A percentile compares a stretch with the other conserved stretches of the same genome.
Conservation (phyloP, 2,113 vertebrate genomes). For the Triplophysa siluroides region DNA sequence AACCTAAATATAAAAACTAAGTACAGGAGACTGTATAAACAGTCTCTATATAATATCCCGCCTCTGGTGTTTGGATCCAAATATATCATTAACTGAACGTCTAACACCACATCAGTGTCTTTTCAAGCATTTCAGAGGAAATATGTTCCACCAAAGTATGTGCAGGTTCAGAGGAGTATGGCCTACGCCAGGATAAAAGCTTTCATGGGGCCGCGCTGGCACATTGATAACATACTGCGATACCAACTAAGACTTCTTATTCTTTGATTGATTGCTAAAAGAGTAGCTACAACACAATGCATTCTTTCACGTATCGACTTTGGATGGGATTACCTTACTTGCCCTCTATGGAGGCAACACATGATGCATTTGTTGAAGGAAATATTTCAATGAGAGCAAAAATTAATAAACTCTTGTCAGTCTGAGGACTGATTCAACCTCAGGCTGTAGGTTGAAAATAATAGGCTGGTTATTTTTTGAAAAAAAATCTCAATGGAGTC, state of each 20-base stretch:
- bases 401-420: constrained; percentile 69
- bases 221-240: constrained; percentile 46
- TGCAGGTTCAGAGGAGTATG: constrained; percentile 49
- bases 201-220: constrained; percentile 47
- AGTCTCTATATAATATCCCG: neutral
- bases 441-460: constrained; percentile 53
- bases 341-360: constrained; percentile 49
- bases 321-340: constrained; percentile 59
- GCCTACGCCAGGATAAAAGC: constrained; percentile 48
- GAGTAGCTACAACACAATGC: constrained; percentile 43
- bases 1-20: neutral
- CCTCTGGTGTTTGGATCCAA: constrained; percentile 9
- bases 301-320: constrained; percentile 51
- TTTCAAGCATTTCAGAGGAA: constrained; percentile 17
- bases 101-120: neutral
- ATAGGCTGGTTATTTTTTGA: constrained; percentile 48
- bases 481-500: neutral
- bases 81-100: constrained; percentile 24
- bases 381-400: constrained; percentile 46
- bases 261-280: constrained; percentile 48
- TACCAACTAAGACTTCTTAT: constrained; percentile 31
- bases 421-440: constrained; percentile 54
- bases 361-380: constrained; percentile 55
- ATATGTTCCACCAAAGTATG: constrained; percentile 22
- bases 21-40: neutral